Evolutionary conservation across 2,797 vertebrate genomes (phyloP).

Genomic region (Protosalanx chinensis): DNA sequence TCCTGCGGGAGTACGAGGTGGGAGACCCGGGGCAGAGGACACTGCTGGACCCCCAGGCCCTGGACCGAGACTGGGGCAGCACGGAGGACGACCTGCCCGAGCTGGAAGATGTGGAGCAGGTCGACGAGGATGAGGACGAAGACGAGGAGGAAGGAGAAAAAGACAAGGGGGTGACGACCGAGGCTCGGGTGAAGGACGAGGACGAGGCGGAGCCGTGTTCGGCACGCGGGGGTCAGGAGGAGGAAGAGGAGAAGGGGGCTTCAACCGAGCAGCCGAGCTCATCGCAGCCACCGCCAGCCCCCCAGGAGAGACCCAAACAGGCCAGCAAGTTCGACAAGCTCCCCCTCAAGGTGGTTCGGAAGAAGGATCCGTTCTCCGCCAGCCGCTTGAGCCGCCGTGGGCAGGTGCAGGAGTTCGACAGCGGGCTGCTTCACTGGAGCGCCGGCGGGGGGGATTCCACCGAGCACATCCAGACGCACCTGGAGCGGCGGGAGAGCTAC

Average conservation of each 20-base stretch:
- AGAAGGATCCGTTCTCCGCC: slow-evolving; percentile 87
- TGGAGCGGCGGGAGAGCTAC: slow-evolving; percentile 86
- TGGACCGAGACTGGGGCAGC: slow-evolving; percentile 76
- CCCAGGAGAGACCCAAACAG: slow-evolving; percentile 82
- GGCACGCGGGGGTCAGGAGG: slow-evolving; percentile 35
- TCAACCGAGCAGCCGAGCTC: slow-evolving; percentile 70
- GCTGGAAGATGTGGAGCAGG: slow-evolving; percentile 69
- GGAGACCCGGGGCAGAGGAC: slow-evolving; percentile 94
- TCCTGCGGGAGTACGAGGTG: slow-evolving; percentile 97
- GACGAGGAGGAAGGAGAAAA: slow-evolving; percentile 63
- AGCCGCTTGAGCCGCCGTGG: slow-evolving; percentile 85
- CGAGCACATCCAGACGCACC: slow-evolving; percentile 98
- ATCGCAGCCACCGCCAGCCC: slow-evolving; percentile 60
- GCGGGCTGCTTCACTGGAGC: slow-evolving; percentile 94
- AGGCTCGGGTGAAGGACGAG: slow-evolving; percentile 70
- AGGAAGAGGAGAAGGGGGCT: slow-evolving; percentile 65
- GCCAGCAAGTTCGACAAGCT: slow-evolving; percentile 98
- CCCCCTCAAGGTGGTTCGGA: slow-evolving; percentile 91
- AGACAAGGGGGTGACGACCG: slow-evolving; percentile 64
- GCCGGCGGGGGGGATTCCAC: slow-evolving; percentile 97
- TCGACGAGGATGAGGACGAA: slow-evolving; percentile 72
- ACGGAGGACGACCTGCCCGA: slow-evolving; percentile 71
- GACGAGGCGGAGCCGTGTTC: slow-evolving; percentile 60
- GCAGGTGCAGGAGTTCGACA: slow-evolving; percentile 92
- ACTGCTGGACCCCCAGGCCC: slow-evolving; percentile 86